A percentile compares a stretch with the other conserved stretches of the same genome.
These are phyloP conservation scores for Malurus alboscapulatus DNA, from an alignment of 2,113 vertebrate species.

Conservation along the genomic window DNA sequence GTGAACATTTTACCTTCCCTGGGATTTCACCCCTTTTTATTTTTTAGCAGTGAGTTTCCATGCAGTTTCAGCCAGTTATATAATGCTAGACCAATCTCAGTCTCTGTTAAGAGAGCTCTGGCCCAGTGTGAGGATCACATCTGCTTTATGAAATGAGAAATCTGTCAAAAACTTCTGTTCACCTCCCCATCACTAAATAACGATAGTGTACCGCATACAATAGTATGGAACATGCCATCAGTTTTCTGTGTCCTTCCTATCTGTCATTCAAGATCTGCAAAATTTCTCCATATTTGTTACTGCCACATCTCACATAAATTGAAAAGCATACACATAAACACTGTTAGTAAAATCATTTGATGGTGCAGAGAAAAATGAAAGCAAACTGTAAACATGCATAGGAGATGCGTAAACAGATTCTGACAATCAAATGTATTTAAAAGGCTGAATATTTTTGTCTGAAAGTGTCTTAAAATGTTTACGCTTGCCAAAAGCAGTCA, in stretches of 20 bases:
- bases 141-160: background rate
- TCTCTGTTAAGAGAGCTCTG: background rate
- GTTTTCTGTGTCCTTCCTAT: background rate
- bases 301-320: background rate
- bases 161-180: background rate
- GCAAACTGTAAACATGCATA: background rate
- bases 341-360: background rate
- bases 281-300: background rate
- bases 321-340: background rate
- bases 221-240: background rate
- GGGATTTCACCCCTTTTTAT: background rate
- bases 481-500: background rate
- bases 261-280: background rate
- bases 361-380: background rate
- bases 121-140: accelerated
- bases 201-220: background rate
- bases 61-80: background rate
- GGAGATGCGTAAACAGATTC: background rate
- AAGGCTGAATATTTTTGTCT: background rate
- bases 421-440: background rate
- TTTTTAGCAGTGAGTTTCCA: background rate
- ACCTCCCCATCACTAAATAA: background rate
- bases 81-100: background rate
- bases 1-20: background rate
- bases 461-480: background rate